phyloP scores from a whole-genome alignment of 2,888 invertebrate genomes.

The Ectropis crepuscularia region DNA sequence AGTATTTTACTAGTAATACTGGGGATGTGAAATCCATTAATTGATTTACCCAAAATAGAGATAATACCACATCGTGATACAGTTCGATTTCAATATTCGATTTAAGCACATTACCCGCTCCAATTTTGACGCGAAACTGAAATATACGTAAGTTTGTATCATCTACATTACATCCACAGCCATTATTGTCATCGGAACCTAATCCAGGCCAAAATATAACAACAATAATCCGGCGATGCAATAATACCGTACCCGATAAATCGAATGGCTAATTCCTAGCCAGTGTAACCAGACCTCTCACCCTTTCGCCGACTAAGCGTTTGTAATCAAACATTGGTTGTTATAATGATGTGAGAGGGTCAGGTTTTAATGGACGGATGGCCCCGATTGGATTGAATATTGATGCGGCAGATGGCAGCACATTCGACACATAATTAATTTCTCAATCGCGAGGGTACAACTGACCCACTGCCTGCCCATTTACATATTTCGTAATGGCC shows the following conservation, averaged over 20 bases:
- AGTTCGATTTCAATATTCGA: no score
- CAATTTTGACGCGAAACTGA: neutral
- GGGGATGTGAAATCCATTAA: neutral
- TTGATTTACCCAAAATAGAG: neutral
- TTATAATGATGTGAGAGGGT: conserved; percentile 51
- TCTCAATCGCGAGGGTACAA: conserved; percentile 60
- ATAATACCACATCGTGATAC: no score
- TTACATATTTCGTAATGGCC: conserved; percentile 53
- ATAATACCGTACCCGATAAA: conserved; percentile 55
- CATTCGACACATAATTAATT: conserved; percentile 80
- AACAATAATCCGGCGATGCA: conserved; percentile 51
- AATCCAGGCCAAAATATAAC: conserved; percentile 40
- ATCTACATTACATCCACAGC: conserved; percentile 3
- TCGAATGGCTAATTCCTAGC: conserved; percentile 46
- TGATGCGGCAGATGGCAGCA: conserved; percentile 78
- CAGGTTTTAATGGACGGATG: conserved; percentile 53
- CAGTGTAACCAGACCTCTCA: conserved; percentile 43
- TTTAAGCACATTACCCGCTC: no score
- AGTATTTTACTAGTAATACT: no score
- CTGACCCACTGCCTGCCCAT: conserved; percentile 54
- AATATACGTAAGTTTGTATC: neutral
- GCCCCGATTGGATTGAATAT: conserved; percentile 79
- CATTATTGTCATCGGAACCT: conserved; percentile 21
- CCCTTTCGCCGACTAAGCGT: conserved; percentile 40
- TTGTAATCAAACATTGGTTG: conserved; percentile 40